phyloP scores from a whole-genome alignment of 2,797 vertebrate genomes.

The Mionectes olivaceus region DNA sequence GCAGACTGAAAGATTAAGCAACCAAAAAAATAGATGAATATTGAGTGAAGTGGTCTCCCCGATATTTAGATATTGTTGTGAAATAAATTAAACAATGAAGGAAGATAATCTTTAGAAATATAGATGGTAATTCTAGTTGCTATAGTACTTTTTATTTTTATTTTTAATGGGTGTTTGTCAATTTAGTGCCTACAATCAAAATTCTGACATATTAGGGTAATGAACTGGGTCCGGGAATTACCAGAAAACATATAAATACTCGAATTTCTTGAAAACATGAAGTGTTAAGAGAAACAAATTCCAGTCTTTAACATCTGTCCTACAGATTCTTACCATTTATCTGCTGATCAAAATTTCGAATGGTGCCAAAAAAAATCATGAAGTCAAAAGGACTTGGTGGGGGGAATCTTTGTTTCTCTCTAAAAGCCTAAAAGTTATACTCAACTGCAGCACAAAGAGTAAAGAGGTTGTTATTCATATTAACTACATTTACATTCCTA shows the following conservation, averaged over 20 bases:
- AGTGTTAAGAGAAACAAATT: conserved; percentile 76
- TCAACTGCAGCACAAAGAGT: conserved; percentile 88
- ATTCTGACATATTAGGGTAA: conserved; percentile 59
- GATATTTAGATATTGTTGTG: conserved; percentile 13
- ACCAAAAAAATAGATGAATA: conserved; percentile 5
- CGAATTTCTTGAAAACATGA: conserved; percentile 67
- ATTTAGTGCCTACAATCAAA: conserved; percentile 31
- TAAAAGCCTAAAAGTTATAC: conserved; percentile 88
- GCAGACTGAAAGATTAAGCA: conserved; percentile 46
- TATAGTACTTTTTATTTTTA: conserved; percentile 50
- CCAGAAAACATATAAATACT: conserved; percentile 64
- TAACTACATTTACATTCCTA: conserved; percentile 94
- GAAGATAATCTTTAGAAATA: conserved; percentile 24
- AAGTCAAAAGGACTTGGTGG: conserved; percentile 82
- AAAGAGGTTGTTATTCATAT: conserved; percentile 90
- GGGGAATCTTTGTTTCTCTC: conserved; percentile 84
- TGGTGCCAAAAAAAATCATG: conserved; percentile 72
- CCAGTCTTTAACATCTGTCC: conserved; percentile 80
- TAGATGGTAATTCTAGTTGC: neutral
- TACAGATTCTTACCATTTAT: conserved; percentile 76
- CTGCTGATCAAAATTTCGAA: conserved; percentile 78
- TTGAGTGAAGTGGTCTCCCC: conserved; percentile 13
- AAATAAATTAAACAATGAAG: conserved; percentile 1
- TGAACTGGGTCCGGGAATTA: conserved; percentile 39
- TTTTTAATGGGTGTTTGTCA: conserved; percentile 54